A percentile compares a stretch with the other conserved stretches of the same genome.
Conservation (phyloP, 2,888 invertebrate genomes). For the Cheilosia impressa region DNA sequence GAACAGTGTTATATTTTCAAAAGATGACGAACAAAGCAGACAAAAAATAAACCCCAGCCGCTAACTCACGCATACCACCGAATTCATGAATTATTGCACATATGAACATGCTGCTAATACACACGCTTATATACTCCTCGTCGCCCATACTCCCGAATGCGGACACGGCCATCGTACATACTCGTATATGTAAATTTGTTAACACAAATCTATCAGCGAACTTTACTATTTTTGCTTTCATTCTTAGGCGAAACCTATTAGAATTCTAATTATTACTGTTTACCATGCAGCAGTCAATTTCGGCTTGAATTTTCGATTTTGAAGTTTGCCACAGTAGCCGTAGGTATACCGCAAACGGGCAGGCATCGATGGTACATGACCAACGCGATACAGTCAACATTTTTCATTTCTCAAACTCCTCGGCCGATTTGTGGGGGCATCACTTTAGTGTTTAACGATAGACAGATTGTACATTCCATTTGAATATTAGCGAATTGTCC, state of each 20-base stretch:
- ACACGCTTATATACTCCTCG: constrained; percentile 58
- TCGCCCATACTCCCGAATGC: constrained; percentile 60
- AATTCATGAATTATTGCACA: constrained; percentile 53
- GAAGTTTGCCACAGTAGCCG: constrained; percentile 7
- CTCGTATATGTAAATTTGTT: neutral
- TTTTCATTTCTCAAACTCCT: too few relatives aligned
- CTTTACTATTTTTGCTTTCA: constrained; percentile 46
- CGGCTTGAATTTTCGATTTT: neutral
- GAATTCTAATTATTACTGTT: constrained; percentile 21
- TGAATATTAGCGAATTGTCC: constrained; percentile 40
- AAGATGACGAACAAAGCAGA: constrained; percentile 73
- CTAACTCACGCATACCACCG: constrained; percentile 67
- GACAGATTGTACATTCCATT: constrained; percentile 33
- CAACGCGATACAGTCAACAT: constrained; percentile 24
- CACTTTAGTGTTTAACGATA: neutral
- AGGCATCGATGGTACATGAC: constrained; percentile 31
- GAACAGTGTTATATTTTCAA: constrained; percentile 72
- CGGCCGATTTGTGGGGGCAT: too few relatives aligned
- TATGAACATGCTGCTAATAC: constrained; percentile 60
- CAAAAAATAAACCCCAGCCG: constrained; percentile 75
- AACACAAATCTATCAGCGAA: constrained; percentile 37
- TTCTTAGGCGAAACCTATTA: constrained; percentile 34
- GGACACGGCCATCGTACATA: constrained; percentile 38
- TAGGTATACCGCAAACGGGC: neutral
- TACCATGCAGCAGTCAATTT: constrained; percentile 5